Base-by-base conservation (phyloP, 1,140 invertebrate genomes). In the Drosophila pseudoobscura region DNA sequence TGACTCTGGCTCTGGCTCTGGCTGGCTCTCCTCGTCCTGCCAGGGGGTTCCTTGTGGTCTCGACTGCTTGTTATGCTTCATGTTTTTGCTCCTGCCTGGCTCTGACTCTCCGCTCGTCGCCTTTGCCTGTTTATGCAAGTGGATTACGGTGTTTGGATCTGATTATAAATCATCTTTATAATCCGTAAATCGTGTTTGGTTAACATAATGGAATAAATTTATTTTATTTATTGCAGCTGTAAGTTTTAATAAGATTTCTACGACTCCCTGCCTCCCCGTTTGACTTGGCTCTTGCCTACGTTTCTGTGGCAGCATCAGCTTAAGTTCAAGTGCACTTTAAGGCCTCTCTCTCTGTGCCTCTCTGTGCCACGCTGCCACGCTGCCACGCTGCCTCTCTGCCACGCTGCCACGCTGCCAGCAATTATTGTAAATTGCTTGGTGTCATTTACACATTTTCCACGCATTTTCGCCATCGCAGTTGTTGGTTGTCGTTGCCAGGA, bases 141-240 rank as follows among this genome's bases (percentile, higher is more conserved):
- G 83, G 83, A 89, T 88, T 88, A 88, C 78, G 83, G 83, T 88
- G 84, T 88, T 88, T 88, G 83, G 78, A 76, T 88, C 83, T 88
- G 83, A 88, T 88, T 88, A 88, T 88, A 88, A 88, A 88, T 88
- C 83, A 88, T 88, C 83, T 88, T 88, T 88, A 88, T 88, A 88
- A 88, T 88, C 83, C 79, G 83, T 89, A 88, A 88, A 88, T 88
- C 83, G 83, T 88, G 83, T 88, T 88, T 88, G 83, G 83, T 88
- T 88, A 88, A 88, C 83, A 88, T 88, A 88, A 88, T 88, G 83
- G 83, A 88, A 88, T 88, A 88, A 79, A 88, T 88, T 88, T 88
- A 88, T 88, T 89, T 88, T 88, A 88, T 88, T 88, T 88, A 88
- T 88, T 88, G 79, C 83, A 83, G 83, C 83, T 82, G 84, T 88